Conservation (phyloP, 2,797 vertebrate genomes). For the Premnoplex brunnescens region DNA sequence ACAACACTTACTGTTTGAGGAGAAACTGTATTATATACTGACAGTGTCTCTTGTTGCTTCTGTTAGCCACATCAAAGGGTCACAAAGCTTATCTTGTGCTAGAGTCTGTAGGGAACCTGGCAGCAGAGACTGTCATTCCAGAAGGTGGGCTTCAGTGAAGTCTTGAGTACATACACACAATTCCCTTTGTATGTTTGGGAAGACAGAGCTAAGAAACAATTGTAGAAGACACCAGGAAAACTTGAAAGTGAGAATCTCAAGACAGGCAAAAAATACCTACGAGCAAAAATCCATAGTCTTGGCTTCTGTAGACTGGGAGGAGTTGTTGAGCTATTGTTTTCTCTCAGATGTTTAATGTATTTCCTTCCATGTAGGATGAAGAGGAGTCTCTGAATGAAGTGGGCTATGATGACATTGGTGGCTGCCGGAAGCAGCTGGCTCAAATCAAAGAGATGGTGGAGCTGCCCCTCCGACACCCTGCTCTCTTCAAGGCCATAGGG, state of each 20-base stretch:
- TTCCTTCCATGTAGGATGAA: slow-evolving; percentile 84
- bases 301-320: not conserved
- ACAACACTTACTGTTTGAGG: not conserved
- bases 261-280: not conserved
- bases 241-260: not conserved
- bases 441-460: slow-evolving; percentile 99
- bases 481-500: slow-evolving; percentile 97
- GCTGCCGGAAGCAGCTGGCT: slow-evolving; percentile 89
- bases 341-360: not conserved
- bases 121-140: not conserved
- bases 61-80: not conserved
- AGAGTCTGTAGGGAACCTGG: not conserved
- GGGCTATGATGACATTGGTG: slow-evolving; percentile 98
- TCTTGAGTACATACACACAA: not conserved
- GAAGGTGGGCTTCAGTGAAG: not conserved
- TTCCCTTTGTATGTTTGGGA: not conserved
- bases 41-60: not conserved
- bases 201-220: not conserved
- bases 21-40: not conserved
- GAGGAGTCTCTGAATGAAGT: slow-evolving; percentile 98
- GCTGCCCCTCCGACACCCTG: slow-evolving; percentile 94
- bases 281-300: not conserved
- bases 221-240: not conserved
- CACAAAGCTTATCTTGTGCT: not conserved
- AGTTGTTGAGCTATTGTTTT: not conserved